Evolutionary conservation across 2,888 invertebrate genomes (phyloP).

Genomic region (Cryptus viduatorius): DNA sequence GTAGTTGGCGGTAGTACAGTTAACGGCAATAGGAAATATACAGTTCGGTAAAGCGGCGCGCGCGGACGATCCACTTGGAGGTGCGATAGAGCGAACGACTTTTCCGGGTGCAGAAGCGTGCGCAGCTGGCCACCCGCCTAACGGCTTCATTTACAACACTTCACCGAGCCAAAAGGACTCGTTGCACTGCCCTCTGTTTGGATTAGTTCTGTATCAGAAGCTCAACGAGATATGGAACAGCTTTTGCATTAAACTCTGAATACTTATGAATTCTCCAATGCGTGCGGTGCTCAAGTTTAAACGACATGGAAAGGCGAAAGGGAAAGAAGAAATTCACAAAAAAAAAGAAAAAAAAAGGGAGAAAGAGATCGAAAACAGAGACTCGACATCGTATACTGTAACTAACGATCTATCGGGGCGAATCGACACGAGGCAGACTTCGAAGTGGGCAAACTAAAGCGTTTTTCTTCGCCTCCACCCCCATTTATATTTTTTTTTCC

Average conservation of each 20-base stretch:
- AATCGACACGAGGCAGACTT: constrained; percentile 69
- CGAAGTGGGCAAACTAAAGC: constrained; percentile 46
- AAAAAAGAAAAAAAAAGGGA: constrained; percentile 19
- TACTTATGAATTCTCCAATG: constrained; percentile 53
- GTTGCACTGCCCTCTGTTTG: constrained; percentile 34
- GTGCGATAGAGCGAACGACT: constrained; percentile 57
- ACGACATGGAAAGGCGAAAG: constrained; percentile 20
- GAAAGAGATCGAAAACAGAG: constrained; percentile 31
- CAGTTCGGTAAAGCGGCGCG: background rate
- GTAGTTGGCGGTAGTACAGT: constrained; percentile 12
- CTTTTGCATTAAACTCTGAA: constrained; percentile 40
- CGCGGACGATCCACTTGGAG: constrained; percentile 54
- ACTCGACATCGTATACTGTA: constrained; percentile 25
- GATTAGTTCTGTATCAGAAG: constrained; percentile 18
- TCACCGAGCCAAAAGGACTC: constrained; percentile 33
- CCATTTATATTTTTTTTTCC: constrained; percentile 16
- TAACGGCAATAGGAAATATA: constrained; percentile 35
- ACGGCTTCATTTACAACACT: constrained; percentile 10
- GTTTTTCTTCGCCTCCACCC: constrained; percentile 49
- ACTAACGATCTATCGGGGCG: constrained; percentile 61
- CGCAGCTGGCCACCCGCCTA: constrained; percentile 49
- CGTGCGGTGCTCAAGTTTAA: constrained; percentile 58
- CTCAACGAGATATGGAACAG: constrained; percentile 20
- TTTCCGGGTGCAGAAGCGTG: constrained; percentile 36
- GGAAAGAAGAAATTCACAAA: background rate